Percentiles rank a stretch among this genome's conserved stretches.
Conservation (phyloP, 1,140 invertebrate genomes). For the Lerema accius region DNA sequence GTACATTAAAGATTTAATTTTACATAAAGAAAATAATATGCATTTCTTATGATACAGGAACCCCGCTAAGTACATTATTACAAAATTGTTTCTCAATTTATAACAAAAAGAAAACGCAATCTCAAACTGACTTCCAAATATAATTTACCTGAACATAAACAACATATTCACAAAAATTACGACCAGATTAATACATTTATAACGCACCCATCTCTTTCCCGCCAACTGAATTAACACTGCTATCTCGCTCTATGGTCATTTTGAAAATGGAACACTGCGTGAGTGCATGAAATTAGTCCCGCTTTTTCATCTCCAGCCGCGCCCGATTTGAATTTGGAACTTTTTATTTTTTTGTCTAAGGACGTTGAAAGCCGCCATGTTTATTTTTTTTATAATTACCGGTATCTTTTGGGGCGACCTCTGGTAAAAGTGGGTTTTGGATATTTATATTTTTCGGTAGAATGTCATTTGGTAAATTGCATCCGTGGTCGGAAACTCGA, state of each 20-base stretch:
- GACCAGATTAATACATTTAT: conserved; percentile 79
- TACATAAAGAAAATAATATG: neutral
- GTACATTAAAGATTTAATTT: too few relatives aligned
- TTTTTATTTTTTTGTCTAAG: conserved; percentile 62
- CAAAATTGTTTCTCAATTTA: conserved; percentile 6
- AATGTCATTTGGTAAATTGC: conserved; percentile 59
- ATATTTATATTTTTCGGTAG: conserved; percentile 61
- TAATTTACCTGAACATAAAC: conserved; percentile 61
- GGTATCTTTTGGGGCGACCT: conserved; percentile 57
- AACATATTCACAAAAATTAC: conserved; percentile 73
- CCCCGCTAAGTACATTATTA: conserved; percentile 15
- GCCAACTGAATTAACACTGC: conserved; percentile 16
- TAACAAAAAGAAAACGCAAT: conserved; percentile 31
- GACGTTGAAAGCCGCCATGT: conserved; percentile 68
- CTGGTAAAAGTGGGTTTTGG: conserved; percentile 48
- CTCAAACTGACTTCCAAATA: conserved; percentile 36
- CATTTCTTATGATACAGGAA: too few relatives aligned
- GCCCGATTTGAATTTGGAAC: conserved; percentile 74
- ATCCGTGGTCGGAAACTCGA: conserved; percentile 38
- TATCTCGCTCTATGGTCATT: conserved; percentile 61
- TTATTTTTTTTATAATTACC: conserved; percentile 72
- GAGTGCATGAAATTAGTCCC: conserved; percentile 77
- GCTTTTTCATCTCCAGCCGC: conserved; percentile 76
- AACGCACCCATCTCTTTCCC: conserved; percentile 51
- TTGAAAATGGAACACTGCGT: conserved; percentile 75